Evolutionary conservation across 2,797 vertebrate species (phyloP).

Genomic region (Megaceryle alcyon): DNA sequence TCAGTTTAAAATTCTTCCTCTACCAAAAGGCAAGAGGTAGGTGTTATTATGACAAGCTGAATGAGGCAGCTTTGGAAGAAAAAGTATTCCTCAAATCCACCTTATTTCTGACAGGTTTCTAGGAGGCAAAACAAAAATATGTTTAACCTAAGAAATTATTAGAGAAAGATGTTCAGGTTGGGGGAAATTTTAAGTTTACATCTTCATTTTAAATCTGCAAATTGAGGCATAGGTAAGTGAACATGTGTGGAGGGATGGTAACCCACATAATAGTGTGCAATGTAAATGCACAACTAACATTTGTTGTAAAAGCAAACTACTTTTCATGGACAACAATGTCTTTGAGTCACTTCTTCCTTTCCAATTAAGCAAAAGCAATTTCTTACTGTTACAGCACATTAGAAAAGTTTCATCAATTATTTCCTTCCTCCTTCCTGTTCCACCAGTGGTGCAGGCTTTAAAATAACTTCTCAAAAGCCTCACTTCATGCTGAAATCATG

Average conservation of each 20-base stretch:
- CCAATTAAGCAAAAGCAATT: neutral
- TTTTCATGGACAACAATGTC: neutral
- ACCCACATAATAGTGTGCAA: neutral
- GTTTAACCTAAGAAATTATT: neutral
- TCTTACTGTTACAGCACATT: neutral
- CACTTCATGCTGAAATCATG: accelerated
- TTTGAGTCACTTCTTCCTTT: neutral
- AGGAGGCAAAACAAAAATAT: neutral
- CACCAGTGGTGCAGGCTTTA: neutral
- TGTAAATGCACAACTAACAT: neutral
- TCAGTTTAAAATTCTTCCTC: neutral
- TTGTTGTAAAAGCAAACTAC: neutral
- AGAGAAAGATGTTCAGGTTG: neutral
- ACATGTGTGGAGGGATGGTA: neutral
- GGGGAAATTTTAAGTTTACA: neutral
- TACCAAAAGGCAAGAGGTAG: neutral
- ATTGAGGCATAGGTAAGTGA: neutral
- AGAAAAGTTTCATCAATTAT: slow-evolving; percentile 17
- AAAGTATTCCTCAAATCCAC: neutral
- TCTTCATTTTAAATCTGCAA: neutral
- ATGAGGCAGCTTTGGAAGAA: neutral
- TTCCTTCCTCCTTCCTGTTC: slow-evolving; percentile 49
- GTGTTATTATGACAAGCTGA: neutral
- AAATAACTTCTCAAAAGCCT: neutral
- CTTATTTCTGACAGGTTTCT: neutral